Evolutionary conservation across 37 sponge, comb jelly and placozoan species (phyloP).

Genomic region (Crambe crambe): DNA sequence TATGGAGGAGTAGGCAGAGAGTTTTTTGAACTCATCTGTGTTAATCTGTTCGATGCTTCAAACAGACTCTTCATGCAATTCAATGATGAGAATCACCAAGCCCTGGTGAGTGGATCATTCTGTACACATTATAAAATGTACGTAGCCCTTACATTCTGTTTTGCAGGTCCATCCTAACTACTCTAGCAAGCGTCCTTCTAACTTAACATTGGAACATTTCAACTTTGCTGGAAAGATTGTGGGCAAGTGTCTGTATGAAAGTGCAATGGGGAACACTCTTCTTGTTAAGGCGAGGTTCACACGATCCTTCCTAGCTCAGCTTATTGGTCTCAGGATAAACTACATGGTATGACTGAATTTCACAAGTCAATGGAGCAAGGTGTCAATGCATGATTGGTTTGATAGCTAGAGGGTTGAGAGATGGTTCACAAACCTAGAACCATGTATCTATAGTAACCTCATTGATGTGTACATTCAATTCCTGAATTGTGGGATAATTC

Average conservation of each 20-base stretch:
- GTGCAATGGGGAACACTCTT: slow-evolving; percentile 67
- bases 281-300: slow-evolving; percentile 86
- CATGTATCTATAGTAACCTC: too few species aligned
- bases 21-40: slow-evolving; percentile 70
- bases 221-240: slow-evolving; percentile 87
- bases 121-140: too few species aligned
- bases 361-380: too few species aligned
- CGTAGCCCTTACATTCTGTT: not conserved
- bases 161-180: slow-evolving; percentile 21
- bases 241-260: slow-evolving; percentile 92
- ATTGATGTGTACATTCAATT: too few species aligned
- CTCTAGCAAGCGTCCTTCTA: slow-evolving; percentile 24
- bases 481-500: too few species aligned
- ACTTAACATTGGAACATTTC: slow-evolving; percentile 53
- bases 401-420: too few species aligned
- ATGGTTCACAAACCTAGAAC: too few species aligned
- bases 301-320: slow-evolving; percentile 91
- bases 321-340: slow-evolving; percentile 86
- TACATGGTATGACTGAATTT: slow-evolving; percentile 64
- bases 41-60: slow-evolving; percentile 63
- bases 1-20: slow-evolving; percentile 90
- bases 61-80: slow-evolving; percentile 66
- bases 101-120: slow-evolving; percentile 64
- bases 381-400: too few species aligned
- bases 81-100: slow-evolving; percentile 53